phyloP scores from a whole-genome alignment of 2,888 invertebrate species.

The Synergus umbraculus region DNA sequence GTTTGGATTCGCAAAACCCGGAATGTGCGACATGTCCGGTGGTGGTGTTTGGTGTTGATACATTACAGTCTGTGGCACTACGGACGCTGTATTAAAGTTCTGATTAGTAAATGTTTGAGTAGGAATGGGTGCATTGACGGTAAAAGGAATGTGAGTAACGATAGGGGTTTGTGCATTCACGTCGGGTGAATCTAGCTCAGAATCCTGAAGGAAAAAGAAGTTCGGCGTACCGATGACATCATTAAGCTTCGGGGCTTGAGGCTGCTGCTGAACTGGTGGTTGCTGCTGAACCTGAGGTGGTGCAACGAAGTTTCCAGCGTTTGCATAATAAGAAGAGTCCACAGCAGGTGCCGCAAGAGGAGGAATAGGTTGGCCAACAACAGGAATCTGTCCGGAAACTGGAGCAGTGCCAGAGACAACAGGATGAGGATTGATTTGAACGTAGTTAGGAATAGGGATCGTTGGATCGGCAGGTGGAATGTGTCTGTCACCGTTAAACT shows the following conservation, averaged over 20 bases:
- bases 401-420: constrained; percentile 69
- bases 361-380: constrained; percentile 72
- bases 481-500: constrained; percentile 72
- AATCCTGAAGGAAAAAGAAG: constrained; percentile 93
- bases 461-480: constrained; percentile 72
- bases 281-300: constrained; percentile 78
- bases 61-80: constrained; percentile 72
- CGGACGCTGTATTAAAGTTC: constrained; percentile 81
- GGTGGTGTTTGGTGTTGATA: constrained; percentile 78
- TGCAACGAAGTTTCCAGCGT: constrained; percentile 79
- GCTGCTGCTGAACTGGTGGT: constrained; percentile 72
- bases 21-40: constrained; percentile 76
- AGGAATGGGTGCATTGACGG: constrained; percentile 83
- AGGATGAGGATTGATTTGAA: constrained; percentile 68
- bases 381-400: constrained; percentile 70
- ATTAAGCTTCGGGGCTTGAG: constrained; percentile 82
- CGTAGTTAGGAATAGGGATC: constrained; percentile 68
- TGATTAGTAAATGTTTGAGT: constrained; percentile 93
- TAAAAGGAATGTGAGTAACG: constrained; percentile 75
- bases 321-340: constrained; percentile 72
- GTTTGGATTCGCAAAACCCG: constrained; percentile 79
- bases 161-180: constrained; percentile 64
- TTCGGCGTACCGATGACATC: constrained; percentile 87
- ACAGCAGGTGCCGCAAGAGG: constrained; percentile 69
- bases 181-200: constrained; percentile 89